Conservation (phyloP, 1,140 invertebrate genomes). For the Oedothorax gibbosus region DNA sequence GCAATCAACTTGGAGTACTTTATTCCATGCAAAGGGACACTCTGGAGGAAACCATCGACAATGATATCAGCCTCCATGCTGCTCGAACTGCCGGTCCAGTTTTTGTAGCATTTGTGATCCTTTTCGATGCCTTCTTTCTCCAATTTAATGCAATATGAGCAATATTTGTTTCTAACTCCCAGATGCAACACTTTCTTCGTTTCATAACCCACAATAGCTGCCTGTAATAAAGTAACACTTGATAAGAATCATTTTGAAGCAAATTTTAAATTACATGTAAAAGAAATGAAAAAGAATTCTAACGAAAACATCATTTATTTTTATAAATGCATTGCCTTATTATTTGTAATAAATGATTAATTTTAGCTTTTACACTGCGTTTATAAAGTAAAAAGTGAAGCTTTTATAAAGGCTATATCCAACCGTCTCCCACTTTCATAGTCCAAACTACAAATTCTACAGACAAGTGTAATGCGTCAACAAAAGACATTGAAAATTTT, state of each 20-base stretch:
- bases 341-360: too few species aligned
- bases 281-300: too few species aligned
- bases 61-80: constrained; percentile 70
- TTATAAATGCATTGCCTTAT: too few species aligned
- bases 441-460: too few species aligned
- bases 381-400: too few species aligned
- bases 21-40: constrained; percentile 66
- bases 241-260: constrained; percentile 62
- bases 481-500: too few species aligned
- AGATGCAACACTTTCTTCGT: constrained; percentile 68
- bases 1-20: constrained; percentile 68
- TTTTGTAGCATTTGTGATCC: constrained; percentile 65
- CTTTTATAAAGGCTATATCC: too few species aligned
- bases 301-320: too few species aligned
- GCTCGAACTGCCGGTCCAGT: constrained; percentile 66
- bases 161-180: constrained; percentile 68
- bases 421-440: too few species aligned
- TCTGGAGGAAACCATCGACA: constrained; percentile 67
- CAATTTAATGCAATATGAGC: constrained; percentile 64
- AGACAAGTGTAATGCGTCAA: too few species aligned
- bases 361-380: too few species aligned
- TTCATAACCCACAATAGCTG: constrained; percentile 1
- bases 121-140: constrained; percentile 32
- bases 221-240: constrained; percentile 65
- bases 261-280: neutral